Conservation (phyloP, 2,888 invertebrate species). For the Drosophila sordidula region DNA sequence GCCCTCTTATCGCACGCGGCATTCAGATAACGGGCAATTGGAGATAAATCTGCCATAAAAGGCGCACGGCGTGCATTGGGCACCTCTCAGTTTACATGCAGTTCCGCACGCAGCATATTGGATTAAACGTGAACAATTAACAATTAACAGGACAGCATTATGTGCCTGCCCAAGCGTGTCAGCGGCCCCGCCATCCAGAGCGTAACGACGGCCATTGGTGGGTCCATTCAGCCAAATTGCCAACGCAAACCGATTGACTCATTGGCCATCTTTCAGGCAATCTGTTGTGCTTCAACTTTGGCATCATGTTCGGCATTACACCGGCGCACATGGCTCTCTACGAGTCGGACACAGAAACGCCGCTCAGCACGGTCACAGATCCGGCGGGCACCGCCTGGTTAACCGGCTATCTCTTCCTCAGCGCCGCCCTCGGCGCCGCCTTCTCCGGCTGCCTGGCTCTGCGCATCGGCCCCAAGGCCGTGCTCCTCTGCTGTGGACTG, state of each 20-base stretch:
- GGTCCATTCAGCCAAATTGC: neutral
- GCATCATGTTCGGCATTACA: slow-evolving; percentile 82
- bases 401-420: slow-evolving; percentile 75
- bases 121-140: neutral
- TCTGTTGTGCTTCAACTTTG: slow-evolving; percentile 82
- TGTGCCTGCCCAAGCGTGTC: slow-evolving; percentile 74
- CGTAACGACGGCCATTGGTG: slow-evolving; percentile 70
- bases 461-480: slow-evolving; percentile 77
- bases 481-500: slow-evolving; percentile 76
- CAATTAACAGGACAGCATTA: slow-evolving; percentile 37
- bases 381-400: slow-evolving; percentile 72
- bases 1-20: slow-evolving; percentile 31
- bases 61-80: slow-evolving; percentile 37
- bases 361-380: slow-evolving; percentile 69
- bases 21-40: slow-evolving; percentile 46
- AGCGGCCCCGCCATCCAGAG: slow-evolving; percentile 70
- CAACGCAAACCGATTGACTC: too few species aligned
- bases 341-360: slow-evolving; percentile 67
- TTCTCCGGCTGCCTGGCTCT: slow-evolving; percentile 73
- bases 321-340: slow-evolving; percentile 78
- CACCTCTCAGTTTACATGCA: slow-evolving; percentile 57
- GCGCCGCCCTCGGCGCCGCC: slow-evolving; percentile 75
- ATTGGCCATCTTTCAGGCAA: slow-evolving; percentile 58
- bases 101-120: slow-evolving; percentile 18
- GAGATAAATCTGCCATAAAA: slow-evolving; percentile 60